A percentile compares a stretch with the other conserved stretches of the same genome.
Conservation (phyloP, 1,140 invertebrate genomes). For the Neocloeon triangulifer region DNA sequence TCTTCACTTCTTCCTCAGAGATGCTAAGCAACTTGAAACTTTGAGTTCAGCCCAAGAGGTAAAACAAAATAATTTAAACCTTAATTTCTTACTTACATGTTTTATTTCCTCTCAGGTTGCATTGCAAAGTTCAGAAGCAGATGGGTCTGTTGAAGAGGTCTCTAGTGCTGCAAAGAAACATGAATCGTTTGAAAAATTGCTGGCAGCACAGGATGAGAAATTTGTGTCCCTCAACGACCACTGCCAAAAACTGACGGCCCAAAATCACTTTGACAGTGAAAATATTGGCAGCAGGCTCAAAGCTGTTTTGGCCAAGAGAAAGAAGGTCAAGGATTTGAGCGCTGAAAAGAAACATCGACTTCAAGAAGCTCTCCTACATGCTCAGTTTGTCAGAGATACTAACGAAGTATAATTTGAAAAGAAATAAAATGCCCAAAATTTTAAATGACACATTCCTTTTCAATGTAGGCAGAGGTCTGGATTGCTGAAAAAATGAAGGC, state of each 20-base stretch:
- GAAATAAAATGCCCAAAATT: too few relatives aligned
- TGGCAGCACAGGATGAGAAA: slow-evolving; percentile 72
- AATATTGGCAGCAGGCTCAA: slow-evolving; percentile 50
- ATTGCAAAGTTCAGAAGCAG: slow-evolving; percentile 5
- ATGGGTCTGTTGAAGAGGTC: slow-evolving; percentile 62
- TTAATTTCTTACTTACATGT: neutral
- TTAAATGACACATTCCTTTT: slow-evolving; percentile 6
- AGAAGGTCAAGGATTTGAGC: slow-evolving; percentile 45
- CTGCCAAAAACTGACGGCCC: slow-evolving; percentile 66
- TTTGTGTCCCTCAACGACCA: slow-evolving; percentile 61
- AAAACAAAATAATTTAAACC: too few relatives aligned
- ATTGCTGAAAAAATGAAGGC: slow-evolving; percentile 85
- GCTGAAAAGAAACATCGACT: slow-evolving; percentile 35
- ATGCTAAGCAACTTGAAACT: slow-evolving; percentile 82
- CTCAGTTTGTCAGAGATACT: slow-evolving; percentile 77
- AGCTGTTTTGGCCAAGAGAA: slow-evolving; percentile 44
- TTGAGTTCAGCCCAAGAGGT: slow-evolving; percentile 74
- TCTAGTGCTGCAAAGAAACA: slow-evolving; percentile 70
- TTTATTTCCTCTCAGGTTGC: too few relatives aligned
- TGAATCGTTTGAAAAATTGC: slow-evolving; percentile 70
- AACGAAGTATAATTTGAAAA: slow-evolving; percentile 37
- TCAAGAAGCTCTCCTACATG: slow-evolving; percentile 59
- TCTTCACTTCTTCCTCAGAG: slow-evolving; percentile 80
- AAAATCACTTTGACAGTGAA: slow-evolving; percentile 84
- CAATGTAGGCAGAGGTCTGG: slow-evolving; percentile 53